Conservation (phyloP, 2,113 vertebrate genomes). For the Ceyx cyanopectus region DNA sequence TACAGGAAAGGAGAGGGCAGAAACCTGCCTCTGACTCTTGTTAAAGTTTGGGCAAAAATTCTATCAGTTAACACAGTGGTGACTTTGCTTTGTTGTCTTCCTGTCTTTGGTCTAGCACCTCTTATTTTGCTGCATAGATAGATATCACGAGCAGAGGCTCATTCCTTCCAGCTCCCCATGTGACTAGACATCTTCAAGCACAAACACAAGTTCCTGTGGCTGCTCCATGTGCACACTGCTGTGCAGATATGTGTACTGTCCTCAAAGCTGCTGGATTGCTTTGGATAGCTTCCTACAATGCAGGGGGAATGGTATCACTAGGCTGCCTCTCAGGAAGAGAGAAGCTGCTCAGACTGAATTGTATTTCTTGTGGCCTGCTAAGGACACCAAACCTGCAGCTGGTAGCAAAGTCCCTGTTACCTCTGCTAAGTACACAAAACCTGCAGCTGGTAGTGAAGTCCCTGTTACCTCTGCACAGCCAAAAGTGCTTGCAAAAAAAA, state of each 20-base stretch:
- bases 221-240: fast-evolving
- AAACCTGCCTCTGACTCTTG: background rate
- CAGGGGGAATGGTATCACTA: background rate
- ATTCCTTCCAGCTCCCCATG: background rate
- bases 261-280: background rate
- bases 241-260: background rate
- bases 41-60: background rate
- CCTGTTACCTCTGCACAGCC: background rate
- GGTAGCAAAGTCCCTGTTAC: background rate
- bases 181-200: background rate
- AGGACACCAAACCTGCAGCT: background rate
- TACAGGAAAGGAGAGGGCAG: background rate
- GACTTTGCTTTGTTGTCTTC: background rate
- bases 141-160: background rate
- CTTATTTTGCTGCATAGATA: background rate
- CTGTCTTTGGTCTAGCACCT: background rate
- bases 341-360: background rate
- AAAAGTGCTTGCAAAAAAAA: background rate
- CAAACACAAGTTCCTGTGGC: background rate
- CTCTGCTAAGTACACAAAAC: background rate
- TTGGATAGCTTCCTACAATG: background rate
- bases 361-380: background rate
- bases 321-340: background rate
- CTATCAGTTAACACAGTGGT: background rate
- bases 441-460: background rate